Percentiles rank a stretch among this genome's conserved stretches.
Evolutionary conservation across 2,888 invertebrate genomes (phyloP).

Genomic region (Ichneumon xanthorius): DNA sequence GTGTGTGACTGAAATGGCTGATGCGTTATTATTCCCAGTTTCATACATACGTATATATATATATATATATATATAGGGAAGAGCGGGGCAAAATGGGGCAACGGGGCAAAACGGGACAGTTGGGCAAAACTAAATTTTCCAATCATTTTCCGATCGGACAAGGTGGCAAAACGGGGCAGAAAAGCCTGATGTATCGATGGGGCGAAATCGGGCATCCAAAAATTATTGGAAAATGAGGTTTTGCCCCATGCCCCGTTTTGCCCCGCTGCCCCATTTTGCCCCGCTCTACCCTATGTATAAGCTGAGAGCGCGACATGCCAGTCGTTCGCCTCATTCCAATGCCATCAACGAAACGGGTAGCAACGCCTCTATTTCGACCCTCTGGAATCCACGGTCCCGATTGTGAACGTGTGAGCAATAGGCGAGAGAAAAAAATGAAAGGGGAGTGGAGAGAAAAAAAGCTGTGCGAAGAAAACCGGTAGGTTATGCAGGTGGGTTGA

Average conservation of each 20-base stretch:
- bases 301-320: background rate
- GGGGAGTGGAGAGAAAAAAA: background rate
- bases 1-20: constrained; percentile 60
- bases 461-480: background rate
- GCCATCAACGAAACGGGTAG: constrained; percentile 43
- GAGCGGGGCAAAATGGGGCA: no score
- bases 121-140: no score
- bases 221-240: no score
- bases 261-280: no score
- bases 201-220: no score
- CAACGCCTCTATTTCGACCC: constrained; percentile 5
- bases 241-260: no score
- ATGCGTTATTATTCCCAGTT: constrained; percentile 65
- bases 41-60: constrained; percentile 22
- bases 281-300: no score
- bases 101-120: no score
- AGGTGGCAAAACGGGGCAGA: no score
- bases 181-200: no score
- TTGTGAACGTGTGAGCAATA: background rate
- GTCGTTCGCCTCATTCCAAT: constrained; percentile 51
- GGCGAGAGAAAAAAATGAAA: background rate
- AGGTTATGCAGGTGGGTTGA: constrained; percentile 7
- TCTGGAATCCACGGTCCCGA: background rate
- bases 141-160: no score
- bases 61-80: background rate